Base-by-base conservation (phyloP, 2,797 vertebrate species). In the Prunella strophiata region DNA sequence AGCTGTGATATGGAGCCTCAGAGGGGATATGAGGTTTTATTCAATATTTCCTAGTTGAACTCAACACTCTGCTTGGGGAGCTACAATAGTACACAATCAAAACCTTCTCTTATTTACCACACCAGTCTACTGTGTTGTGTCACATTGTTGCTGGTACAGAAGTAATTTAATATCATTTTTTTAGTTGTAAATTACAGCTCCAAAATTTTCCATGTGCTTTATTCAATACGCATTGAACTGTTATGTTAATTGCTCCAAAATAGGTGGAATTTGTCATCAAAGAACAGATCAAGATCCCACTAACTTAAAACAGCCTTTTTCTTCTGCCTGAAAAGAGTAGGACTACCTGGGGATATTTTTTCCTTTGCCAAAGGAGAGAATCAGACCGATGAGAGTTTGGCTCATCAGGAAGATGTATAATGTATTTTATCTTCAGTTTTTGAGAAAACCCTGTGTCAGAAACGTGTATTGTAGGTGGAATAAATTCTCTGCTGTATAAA, bases 361-460 rank as follows among this genome's bases (percentile, higher is more conserved):
- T 62, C 40, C 23, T 22, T 63, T 91, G 72, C 83, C 77, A 71
- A 88, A 80, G 58, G 32, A 75, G 22, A 85, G 40, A 95, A 89
- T 86, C 68, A 95, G 54, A 88, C 71, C 0, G 11, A 81, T 61
- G 73, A 85, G 76, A 77, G 74, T 77, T 89, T 87, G 48, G 75
- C 73, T 90, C 43, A 74, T 92, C 72, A 85, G 75, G 55, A 94
- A 94, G 66, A 94, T 77, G 88, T 87, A 91, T 74, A 88, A 96
- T 85, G 85, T 80, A 80, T 94, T 94, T 96, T 84, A 91, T 93
- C 88, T 62, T 82, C 78, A 85, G 42, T 65, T 95, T 96, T 83
- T 82, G 80, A 97, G 96, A 96, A 96, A 97, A 93, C 77, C 93
- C 96, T 91, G 94, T 96, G 93, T 96, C 94, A 97, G 77, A 96